A percentile compares a stretch with the other conserved stretches of the same genome.
Conservation (phyloP, 2,888 invertebrate species). For the Anaspis maculata region DNA sequence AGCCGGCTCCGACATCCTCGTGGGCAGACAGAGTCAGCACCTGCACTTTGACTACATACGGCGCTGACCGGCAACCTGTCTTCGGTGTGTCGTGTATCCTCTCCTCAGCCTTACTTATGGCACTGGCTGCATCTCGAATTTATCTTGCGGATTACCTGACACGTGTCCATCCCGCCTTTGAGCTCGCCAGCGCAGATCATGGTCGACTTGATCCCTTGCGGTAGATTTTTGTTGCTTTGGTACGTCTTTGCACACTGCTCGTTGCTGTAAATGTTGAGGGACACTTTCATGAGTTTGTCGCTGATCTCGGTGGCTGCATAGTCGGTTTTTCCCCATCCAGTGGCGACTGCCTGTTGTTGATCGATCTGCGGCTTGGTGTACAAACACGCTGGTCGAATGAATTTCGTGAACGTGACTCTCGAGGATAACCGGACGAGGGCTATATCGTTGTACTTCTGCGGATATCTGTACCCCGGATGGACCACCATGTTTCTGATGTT, state of each 20-base stretch:
- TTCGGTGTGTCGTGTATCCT: too few species aligned
- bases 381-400: slow-evolving; percentile 57
- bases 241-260: slow-evolving; percentile 32
- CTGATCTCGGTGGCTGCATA: slow-evolving; percentile 34
- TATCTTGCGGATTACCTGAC: too few species aligned
- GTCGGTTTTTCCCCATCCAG: slow-evolving; percentile 56
- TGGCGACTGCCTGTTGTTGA: slow-evolving; percentile 47
- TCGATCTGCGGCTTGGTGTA: slow-evolving; percentile 41
- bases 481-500: slow-evolving; percentile 40
- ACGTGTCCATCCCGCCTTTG: slow-evolving; percentile 35
- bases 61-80: too few species aligned
- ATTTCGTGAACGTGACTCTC: slow-evolving; percentile 41
- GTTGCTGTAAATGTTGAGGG: slow-evolving; percentile 36
- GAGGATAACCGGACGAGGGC: slow-evolving; percentile 50
- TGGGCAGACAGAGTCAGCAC: too few species aligned
- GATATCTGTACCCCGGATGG: slow-evolving; percentile 50
- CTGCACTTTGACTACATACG: too few species aligned
- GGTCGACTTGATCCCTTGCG: slow-evolving; percentile 30
- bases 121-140: too few species aligned
- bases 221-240: slow-evolving; percentile 21
- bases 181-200: slow-evolving; percentile 46
- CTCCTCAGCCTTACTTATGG: too few species aligned
- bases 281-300: slow-evolving; percentile 40
- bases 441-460: slow-evolving; percentile 56
- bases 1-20: too few species aligned